Base-by-base conservation (phyloP, 2,888 invertebrate genomes). In the Exocentrus adspersus region DNA sequence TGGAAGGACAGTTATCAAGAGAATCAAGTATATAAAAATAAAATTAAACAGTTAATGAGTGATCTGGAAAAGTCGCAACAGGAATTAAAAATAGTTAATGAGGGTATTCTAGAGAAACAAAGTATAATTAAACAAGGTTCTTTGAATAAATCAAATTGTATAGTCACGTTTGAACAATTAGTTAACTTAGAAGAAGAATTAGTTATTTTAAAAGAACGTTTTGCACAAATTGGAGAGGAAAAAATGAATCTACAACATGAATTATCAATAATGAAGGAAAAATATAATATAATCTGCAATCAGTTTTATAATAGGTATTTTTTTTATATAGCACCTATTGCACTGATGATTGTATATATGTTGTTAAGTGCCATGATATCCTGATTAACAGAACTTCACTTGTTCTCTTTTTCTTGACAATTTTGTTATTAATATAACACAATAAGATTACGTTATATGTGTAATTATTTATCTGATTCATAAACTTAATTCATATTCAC, bases 131-230 rank as follows among this genome's bases (percentile, higher is more conserved):
- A 20, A 45, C 58, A 43, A 54, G 41, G 43, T 24, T 12, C 20
- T 19, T 20, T 19, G 7, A 28, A 53, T 12, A 81, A 82, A 64
- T 73, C 77, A 10, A 67, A 62, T 62, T 71, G 61, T 51, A 53
- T 70, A 14, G 66, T 77, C 30, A 75, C 72, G 48, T 71, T 69
- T 43, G 87, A 89, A 21, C 84, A 87, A 77, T 81, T 90, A 76
- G 85, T 86, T 76, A 87, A 87, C 75, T 83, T 92, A 19, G 90
- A 91, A 78, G 91, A 92, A 79, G 92, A 93, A 81, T 83, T 93
- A 73, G 88, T 90, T 60, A 84, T 88, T 51, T 86, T 92, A 67
- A 92, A 92, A 78, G 90, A 91, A 80, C 86, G 89, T 72, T 92
- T 89, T 85, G 89, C 89, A 63, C 86, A 86, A 72, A 88, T 87